A percentile compares a stretch with the other conserved stretches of the same genome.
These are phyloP conservation scores for Oceanodroma tethys DNA, from an alignment of 2,113 vertebrate genomes.

Conservation along the genomic window DNA sequence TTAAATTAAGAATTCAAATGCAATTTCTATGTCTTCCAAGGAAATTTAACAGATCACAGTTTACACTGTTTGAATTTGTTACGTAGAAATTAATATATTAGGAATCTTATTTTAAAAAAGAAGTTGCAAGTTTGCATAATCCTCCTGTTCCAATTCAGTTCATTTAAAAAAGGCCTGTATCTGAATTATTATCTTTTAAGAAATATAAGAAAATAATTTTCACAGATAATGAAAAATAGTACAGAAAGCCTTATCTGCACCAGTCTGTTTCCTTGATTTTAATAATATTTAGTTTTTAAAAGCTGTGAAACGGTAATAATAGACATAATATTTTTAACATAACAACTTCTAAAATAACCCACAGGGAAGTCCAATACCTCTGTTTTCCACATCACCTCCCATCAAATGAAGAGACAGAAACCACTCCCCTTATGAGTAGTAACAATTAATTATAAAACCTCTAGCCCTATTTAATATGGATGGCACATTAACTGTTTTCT, in stretches of 20 bases:
- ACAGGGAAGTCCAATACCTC: not conserved
- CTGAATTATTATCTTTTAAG: not conserved
- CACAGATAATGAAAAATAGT: not conserved
- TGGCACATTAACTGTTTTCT: not conserved
- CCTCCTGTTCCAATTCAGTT: not conserved
- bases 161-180: not conserved
- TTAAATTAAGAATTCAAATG: not conserved
- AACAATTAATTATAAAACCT: not conserved
- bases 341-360: not conserved
- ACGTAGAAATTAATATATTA: not conserved
- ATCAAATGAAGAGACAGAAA: not conserved
- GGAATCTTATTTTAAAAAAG: not conserved
- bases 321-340: not conserved
- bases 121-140: not conserved
- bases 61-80: not conserved
- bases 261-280: not conserved
- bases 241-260: not conserved
- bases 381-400: not conserved
- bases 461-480: not conserved
- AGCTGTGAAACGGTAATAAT: not conserved
- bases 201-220: not conserved
- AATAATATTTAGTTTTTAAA: not conserved
- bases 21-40: not conserved
- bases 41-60: not conserved
- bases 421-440: not conserved